phyloP scores from a whole-genome alignment of 2,888 invertebrate species.

The Tryphoninae sp. region DNA sequence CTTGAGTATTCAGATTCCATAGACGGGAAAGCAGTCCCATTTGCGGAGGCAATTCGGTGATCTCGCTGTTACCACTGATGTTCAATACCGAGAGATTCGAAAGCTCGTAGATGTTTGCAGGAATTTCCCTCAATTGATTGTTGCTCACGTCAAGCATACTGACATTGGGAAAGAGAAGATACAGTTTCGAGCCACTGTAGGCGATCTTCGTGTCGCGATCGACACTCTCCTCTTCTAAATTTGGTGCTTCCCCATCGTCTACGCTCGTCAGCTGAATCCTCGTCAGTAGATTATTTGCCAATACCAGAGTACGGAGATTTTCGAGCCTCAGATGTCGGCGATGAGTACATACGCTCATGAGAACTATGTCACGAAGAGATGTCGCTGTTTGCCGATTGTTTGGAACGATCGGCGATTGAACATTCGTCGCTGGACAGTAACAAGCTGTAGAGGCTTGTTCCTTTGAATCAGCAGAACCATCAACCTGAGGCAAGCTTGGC shows the following conservation, averaged over 20 bases:
- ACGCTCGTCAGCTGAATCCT: slow-evolving; percentile 91
- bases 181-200: slow-evolving; percentile 74
- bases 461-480: slow-evolving; percentile 84
- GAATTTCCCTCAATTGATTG: slow-evolving; percentile 91
- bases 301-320: slow-evolving; percentile 90
- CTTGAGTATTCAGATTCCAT: slow-evolving; percentile 97
- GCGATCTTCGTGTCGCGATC: slow-evolving; percentile 76
- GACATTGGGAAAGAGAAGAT: slow-evolving; percentile 94
- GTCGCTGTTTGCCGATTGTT: slow-evolving; percentile 81
- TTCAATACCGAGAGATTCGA: slow-evolving; percentile 96
- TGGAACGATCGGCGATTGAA: slow-evolving; percentile 76
- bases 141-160: slow-evolving; percentile 97
- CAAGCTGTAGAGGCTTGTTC: slow-evolving; percentile 88
- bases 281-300: slow-evolving; percentile 93
- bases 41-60: slow-evolving; percentile 95
- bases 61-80: slow-evolving; percentile 92
- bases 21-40: slow-evolving; percentile 96
- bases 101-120: slow-evolving; percentile 92
- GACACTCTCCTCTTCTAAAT: slow-evolving; percentile 82
- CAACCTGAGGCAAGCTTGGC: slow-evolving; percentile 90
- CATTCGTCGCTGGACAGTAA: slow-evolving; percentile 83
- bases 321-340: slow-evolving; percentile 92
- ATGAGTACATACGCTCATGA: slow-evolving; percentile 92
- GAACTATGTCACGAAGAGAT: slow-evolving; percentile 87
- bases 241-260: slow-evolving; percentile 87